Base-by-base conservation (phyloP, 2,797 vertebrate genomes). In the Argentina silus region DNA sequence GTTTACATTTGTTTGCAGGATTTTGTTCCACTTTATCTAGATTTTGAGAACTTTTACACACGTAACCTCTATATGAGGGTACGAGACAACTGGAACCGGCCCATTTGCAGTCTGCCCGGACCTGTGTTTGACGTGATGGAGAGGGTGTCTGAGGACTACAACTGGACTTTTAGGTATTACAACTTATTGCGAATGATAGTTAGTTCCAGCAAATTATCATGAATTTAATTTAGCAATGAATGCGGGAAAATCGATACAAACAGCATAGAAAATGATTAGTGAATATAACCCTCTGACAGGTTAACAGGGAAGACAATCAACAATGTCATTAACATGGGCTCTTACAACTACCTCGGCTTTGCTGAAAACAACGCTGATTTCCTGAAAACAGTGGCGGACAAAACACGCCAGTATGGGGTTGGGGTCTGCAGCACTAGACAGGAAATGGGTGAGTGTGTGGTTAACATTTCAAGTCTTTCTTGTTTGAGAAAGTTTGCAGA, bases 261-360 rank as follows among this genome's bases (percentile, higher is more conserved):
- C 12, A 68, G 19, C 17, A 53, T 57, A 27, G 6, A 15, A 36
- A 62, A 12, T 55, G 23, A 73, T 51, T 8, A 15, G 21, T 8
- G 7, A 7, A 43, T 85, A 8, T 81, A 65, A 51, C 60, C 19
- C 50, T 65, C 87, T 86, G 77, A 3, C 84, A 99, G 97, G 86
- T 93, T 96, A 83, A 99, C 97, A 14, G 97, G 97, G 83, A 96
- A 76, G 86, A 92, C 90, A 8, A 90, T 98, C 81, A 93, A 95
- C 83, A 91, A 96, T 70, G 95, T 96, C 73, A 97, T 98, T 90
- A 98, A 99, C 88, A 95, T 98, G 95, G 96, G 96, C 78, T 98
- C 97, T 48, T 99, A 99, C 90, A 98, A 99, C 90, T 99, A 98
- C 90, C 96, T 99, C 48, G 97, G 96, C 59, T 95, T 98, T 47